Conservation (phyloP, 2,797 vertebrate genomes). For the Meriones psammophilus region DNA sequence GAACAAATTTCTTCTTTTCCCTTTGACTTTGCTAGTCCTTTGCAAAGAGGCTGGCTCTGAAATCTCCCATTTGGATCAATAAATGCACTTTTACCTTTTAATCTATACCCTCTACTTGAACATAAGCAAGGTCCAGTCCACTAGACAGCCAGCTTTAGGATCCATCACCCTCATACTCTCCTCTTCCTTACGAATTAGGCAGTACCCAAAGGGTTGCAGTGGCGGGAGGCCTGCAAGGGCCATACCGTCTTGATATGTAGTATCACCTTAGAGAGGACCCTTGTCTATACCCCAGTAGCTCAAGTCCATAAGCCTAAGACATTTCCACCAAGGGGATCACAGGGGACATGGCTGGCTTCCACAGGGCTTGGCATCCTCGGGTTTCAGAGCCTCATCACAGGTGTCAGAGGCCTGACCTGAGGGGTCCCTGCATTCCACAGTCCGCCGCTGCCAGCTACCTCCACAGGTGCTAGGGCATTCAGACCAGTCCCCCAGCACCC, state of each 20-base stretch:
- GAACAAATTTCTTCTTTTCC: neutral
- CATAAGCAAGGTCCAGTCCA: constrained; percentile 79
- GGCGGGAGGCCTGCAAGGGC: constrained; percentile 86
- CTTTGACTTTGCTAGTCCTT: constrained; percentile 79
- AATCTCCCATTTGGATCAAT: constrained; percentile 80
- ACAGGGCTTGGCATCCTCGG: constrained; percentile 93
- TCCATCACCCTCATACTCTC: neutral
- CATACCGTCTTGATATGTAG: constrained; percentile 91
- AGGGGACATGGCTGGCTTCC: constrained; percentile 93
- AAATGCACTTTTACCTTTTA: constrained; percentile 85
- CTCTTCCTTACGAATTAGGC: constrained; percentile 77
- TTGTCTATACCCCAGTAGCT: constrained; percentile 90
- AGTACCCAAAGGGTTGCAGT: constrained; percentile 87
- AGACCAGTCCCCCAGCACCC: constrained; percentile 96
- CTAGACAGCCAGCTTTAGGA: constrained; percentile 77
- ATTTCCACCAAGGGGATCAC: constrained; percentile 92
- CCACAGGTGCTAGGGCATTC: constrained; percentile 96
- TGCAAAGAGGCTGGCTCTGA: constrained; percentile 79
- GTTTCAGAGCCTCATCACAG: constrained; percentile 93
- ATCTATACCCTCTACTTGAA: constrained; percentile 79
- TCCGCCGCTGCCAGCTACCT: constrained; percentile 95
- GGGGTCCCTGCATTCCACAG: constrained; percentile 92
- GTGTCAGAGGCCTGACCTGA: constrained; percentile 90
- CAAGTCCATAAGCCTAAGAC: constrained; percentile 92
- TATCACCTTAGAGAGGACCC: constrained; percentile 91